Base-by-base conservation (phyloP, 2,888 invertebrate species). In the Sphaeridia pumilis region DNA sequence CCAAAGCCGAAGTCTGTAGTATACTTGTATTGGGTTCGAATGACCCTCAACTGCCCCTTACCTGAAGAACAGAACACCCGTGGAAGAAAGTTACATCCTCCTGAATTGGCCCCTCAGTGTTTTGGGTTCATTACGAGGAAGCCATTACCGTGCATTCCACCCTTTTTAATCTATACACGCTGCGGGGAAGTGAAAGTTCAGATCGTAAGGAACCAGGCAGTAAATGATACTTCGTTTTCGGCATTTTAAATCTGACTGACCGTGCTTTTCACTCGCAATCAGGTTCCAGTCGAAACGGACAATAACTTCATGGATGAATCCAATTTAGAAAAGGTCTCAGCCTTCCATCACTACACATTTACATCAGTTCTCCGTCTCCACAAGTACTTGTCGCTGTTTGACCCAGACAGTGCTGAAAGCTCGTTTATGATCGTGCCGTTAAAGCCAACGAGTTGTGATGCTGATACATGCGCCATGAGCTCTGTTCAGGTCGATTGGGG, bases 41-140 rank as follows among this genome's bases (percentile, higher is more conserved):
- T 94, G 74, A 77, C 79, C 2, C 74, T 98, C n/a, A 86, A 87
- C 66, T 92, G 92, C 70, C 90, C 94, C 0, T 76, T 95, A 52
- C 93, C 94, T 0, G 94, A 94, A 69, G 84, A 94, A 65, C 94
- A 95, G 74, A 95, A 95, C 74, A 94, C 93, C 0, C 75, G 94
- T 46, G 94, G 94, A 0, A 75, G 98, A 2, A 79, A 83, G 65
- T 83, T 97, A 49, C 88, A 92, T 74, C 87, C 92, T 34, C 97
- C 98, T 0, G 90, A 93, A 69, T 81, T 86, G 62, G 87, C 90
- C 0, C 71, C 76, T 0, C 86, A 90, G 68, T 86, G 88, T 14
- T 88, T 97, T 68, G 97, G 93, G 25, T 83, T 98, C 65, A 74
- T 97, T 4, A 87, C 89, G 46, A 75, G 82, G 0, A 82, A 86